These are phyloP conservation scores for Anguilla megastoma DNA, from an alignment of 2,797 vertebrate species.

Conservation along the genomic window DNA sequence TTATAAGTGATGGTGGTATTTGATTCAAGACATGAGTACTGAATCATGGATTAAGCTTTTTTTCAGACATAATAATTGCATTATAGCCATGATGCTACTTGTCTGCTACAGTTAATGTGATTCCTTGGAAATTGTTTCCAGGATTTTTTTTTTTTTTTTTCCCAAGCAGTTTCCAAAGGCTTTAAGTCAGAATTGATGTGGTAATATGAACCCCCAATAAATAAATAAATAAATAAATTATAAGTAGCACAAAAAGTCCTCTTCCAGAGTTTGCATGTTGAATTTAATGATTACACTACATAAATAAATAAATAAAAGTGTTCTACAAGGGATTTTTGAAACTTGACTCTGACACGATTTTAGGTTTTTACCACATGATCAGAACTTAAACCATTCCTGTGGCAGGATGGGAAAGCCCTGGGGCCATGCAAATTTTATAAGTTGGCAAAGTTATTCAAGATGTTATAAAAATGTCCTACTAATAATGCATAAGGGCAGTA, in stretches of 20 bases:
- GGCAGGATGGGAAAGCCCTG: neutral
- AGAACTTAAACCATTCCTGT: neutral
- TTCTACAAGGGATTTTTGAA: neutral
- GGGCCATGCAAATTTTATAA: neutral
- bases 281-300: neutral
- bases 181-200: neutral
- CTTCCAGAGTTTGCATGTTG: neutral
- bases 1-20: conserved; percentile 34
- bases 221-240: neutral
- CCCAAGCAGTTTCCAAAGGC: neutral
- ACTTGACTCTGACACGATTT: neutral
- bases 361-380: neutral
- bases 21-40: neutral
- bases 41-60: neutral
- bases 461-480: neutral
- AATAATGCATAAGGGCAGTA: neutral
- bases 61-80: neutral
- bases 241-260: neutral
- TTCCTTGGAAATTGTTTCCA: neutral
- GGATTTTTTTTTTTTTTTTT: neutral
- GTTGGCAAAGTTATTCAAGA: neutral
- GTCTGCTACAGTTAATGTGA: neutral
- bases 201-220: neutral
- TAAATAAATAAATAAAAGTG: neutral
- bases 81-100: neutral